Evolutionary conservation across 2,888 invertebrate genomes (phyloP), one percentile per base, ranked within the genome.

Genomic region (Chymomyza fuscimana): DNA sequence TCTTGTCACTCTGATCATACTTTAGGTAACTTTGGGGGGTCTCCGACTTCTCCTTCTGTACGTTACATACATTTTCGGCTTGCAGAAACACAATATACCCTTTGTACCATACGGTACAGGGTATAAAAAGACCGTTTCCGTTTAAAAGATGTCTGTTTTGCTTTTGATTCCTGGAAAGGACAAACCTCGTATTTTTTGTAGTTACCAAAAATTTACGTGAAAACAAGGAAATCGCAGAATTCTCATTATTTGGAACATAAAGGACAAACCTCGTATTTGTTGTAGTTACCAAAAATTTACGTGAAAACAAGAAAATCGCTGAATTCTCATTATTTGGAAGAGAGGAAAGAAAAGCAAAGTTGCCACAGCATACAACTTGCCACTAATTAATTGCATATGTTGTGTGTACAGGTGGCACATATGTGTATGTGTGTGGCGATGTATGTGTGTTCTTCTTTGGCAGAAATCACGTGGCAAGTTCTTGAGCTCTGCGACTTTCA

Each of bases 371-470:
- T 66, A 54, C 46, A 51, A 54, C 40, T 74, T 67, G 19, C 29
- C 63, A 65, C 67, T 74, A 74, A 74, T 74, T 74, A 74, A 74
- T 74, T 74, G 29, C 22, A 9, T 58, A 58, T 25, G 22, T 58
- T 58, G 29, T 25, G 29, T 58, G 29, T 29, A 25, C 22, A 58
- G 29, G 58, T 58, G 22, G 16, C 15, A n/a, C 3, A 36, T 25
- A 51, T 51, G 22, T 2, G 56, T 19, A 5, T 22, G 25, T 25
- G 25, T 25, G 25, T 25, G 4, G 2, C 2, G 4, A 25, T 25
- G 4, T 25, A 25, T 25, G 25, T 4, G 25, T 4, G 25, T 25
- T 1, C 25, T 4, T 25, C 4, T 25, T 25, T 25, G 58, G 29
- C 15, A 25, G 58, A 58, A 29, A 12, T 58, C 29, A 22, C 58